Evolutionary conservation across 64 coral and sea anemone genomes (phyloP).

Genomic region (Stylophora pistillata): DNA sequence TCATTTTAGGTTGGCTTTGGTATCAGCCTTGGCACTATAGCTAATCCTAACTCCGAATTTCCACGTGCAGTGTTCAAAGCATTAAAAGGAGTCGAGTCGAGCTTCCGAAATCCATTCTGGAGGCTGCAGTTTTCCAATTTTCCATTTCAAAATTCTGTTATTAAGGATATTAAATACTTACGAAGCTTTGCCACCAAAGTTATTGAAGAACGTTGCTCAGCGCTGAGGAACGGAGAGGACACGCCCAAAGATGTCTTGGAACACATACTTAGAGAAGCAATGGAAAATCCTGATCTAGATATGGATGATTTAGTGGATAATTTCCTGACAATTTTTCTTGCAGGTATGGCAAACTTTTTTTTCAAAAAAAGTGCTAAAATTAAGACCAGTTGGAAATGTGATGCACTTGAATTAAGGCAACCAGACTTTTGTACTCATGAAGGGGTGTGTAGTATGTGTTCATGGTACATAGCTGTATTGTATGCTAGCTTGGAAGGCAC

Average conservation of each 20-base stretch:
- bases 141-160: conserved; percentile 49
- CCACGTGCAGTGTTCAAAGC: conserved; percentile 39
- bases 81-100: conserved; percentile 11
- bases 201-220: conserved; percentile 46
- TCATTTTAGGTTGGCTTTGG: conserved; percentile 73
- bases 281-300: conserved; percentile 29
- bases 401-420: too few species aligned
- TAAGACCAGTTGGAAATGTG: too few species aligned
- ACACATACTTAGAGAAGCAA: conserved; percentile 55
- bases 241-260: conserved; percentile 59
- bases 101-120: conserved; percentile 39
- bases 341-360: conserved; percentile 31
- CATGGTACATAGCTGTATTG: too few species aligned
- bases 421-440: too few species aligned
- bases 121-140: conserved; percentile 44
- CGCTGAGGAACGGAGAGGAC: conserved; percentile 1
- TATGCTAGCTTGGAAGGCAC: too few species aligned
- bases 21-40: conserved; percentile 51
- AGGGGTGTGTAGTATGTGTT: too few species aligned
- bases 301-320: conserved; percentile 75
- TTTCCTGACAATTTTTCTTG: conserved; percentile 70
- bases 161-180: conserved; percentile 30
- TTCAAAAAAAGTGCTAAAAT: too few species aligned
- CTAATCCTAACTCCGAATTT: conserved; percentile 41
- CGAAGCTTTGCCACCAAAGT: conserved; percentile 55